Evolutionary conservation across 2,113 vertebrate genomes (phyloP), one percentile per base, ranked within the genome.

Genomic region (Onychostoma macrolepis): DNA sequence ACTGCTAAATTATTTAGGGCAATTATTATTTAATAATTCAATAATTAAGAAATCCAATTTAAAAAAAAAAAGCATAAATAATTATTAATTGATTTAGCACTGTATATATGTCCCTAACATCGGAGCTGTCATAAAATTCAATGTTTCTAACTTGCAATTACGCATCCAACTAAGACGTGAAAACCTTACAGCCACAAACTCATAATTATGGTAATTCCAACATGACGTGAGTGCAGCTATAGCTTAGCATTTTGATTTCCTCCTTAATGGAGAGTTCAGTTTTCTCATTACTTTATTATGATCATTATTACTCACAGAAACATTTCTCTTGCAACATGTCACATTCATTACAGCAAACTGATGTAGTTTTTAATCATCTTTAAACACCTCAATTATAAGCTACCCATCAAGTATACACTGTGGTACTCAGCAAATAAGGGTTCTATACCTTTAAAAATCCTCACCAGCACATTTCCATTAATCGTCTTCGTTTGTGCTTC

Each of bases 401-500:
- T 45, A 48, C n/a, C 3, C 13, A 15, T 45, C 38, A 75, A 76
- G 24, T 48, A n/a, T 76, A 76, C 41, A 48, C 13, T 11, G 11
- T n/a, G 30, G 21, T 41, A 26, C 21, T 79, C 9, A 3, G 10
- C 28, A 56, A 36, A 36, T 30, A 36, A 72, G 58, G 5, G 21
- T 53, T 24, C 75, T 80, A 3, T 21, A 67, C 38, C 58, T 45
- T 82, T 30, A 65, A 61, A 41, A 15, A 33, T 41, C 53, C 6
- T 38, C 33, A 58, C 56, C 6, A 19, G 71, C 33, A 38, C n/a
- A 41, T 43, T 71, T 74, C 84, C 53, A 88, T 83, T 82, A 84
- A 89, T 85, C 69, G 80, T 80, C 88, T 83, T 89, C 76, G 71
- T 90, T 87, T 80, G 83, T 72, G n/a, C 50, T 28, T 79, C 28